Percentiles rank a stretch among this genome's conserved stretches.
Conservation (phyloP, 2,888 invertebrate genomes). For the Drosophila borborema region DNA sequence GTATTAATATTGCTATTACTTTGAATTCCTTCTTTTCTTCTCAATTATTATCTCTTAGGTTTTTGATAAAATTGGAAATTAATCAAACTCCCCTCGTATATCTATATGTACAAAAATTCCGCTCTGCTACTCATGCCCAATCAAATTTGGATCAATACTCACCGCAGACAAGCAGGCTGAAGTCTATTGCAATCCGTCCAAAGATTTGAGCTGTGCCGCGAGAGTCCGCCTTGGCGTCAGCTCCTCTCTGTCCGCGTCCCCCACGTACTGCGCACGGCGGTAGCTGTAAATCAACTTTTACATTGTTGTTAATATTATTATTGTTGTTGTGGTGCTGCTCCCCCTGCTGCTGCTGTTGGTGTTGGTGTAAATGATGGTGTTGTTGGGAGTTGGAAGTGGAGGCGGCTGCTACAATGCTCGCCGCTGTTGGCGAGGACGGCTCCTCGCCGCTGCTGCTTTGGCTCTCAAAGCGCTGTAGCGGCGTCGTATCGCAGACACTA, state of each 20-base stretch:
- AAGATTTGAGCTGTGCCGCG: slow-evolving; percentile 69
- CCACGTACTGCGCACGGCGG: slow-evolving; percentile 49
- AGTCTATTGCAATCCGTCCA: slow-evolving; percentile 68
- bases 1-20: too few species aligned
- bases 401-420: slow-evolving; percentile 50
- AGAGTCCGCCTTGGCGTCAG: slow-evolving; percentile 21
- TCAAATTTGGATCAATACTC: slow-evolving; percentile 44
- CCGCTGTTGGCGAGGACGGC: slow-evolving; percentile 78
- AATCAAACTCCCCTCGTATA: not conserved
- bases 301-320: slow-evolving; percentile 68
- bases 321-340: slow-evolving; percentile 36
- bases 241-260: not conserved
- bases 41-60: too few species aligned
- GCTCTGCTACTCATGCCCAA: not conserved
- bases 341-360: slow-evolving; percentile 21
- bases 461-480: slow-evolving; percentile 78
- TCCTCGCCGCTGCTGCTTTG: slow-evolving; percentile 82
- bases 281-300: slow-evolving; percentile 75
- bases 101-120: not conserved
- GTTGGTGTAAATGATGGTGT: slow-evolving; percentile 12
- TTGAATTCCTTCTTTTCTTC: too few species aligned
- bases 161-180: slow-evolving; percentile 76
- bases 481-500: slow-evolving; percentile 81
- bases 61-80: too few species aligned
- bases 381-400: slow-evolving; percentile 24